Base-by-base conservation (phyloP, 2,113 vertebrate genomes). In the Corydoras maculifer region DNA sequence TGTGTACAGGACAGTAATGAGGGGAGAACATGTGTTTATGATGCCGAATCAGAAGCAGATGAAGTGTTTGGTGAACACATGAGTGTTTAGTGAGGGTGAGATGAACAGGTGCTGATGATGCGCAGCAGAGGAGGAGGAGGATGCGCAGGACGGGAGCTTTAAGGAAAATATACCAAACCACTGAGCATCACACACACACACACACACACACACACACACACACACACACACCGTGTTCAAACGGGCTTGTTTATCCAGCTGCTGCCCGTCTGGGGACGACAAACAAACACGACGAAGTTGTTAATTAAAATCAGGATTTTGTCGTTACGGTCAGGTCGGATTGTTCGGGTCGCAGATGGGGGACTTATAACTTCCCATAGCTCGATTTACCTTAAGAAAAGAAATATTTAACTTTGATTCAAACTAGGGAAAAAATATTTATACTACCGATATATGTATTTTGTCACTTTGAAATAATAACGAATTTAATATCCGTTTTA, bases 291-390 rank as follows among this genome's bases (percentile, higher is more conserved):
- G 75, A 70, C 14, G 53, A 75, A 63, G 75, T 32, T 69, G 84
- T 80, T 91, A 89, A 90, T 91, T 90, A 87, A 88, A 90, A 85
- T 86, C 86, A 14, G 84, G 88, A 88, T 87, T 88, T 85, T 62
- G 82, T 80, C 25, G 78, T 82, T 86, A 84, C 80, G 75, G 29
- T 61, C 65, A 43, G 35, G 35, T 43, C 35, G 35, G 35, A 8
- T 25, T 43, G 35, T 43, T 4, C 35, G 35, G 7, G 35, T 43
- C 35, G 35, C 35, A 2, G 35, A 43, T 43, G 35, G 35, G 7
- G 2, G 35, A 43, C 7, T 43, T 2, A 25, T 1, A 25, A 25
- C 18, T 25, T 25, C 18, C 18, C 18, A 25, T 1, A 25, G 1
- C 18, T 25, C 18, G 18, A 25, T 25, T 25, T 25, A 25, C 18